phyloP scores from a whole-genome alignment of 2,113 vertebrate genomes.

The Melanerpes aurifrons region DNA sequence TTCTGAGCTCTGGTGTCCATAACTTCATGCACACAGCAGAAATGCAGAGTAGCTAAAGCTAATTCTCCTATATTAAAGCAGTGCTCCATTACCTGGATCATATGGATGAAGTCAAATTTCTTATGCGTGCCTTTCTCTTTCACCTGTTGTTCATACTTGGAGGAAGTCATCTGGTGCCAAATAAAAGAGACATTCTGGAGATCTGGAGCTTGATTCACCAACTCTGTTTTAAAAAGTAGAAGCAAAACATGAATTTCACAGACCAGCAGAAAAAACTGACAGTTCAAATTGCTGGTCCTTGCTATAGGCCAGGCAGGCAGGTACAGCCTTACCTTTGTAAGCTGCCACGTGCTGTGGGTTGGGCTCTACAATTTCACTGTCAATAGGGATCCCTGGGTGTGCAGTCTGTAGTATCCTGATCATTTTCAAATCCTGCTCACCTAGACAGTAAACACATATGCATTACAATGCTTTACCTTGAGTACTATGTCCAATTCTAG shows the following conservation, averaged over 20 bases:
- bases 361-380: slow-evolving; percentile 86
- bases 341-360: slow-evolving; percentile 80
- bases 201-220: slow-evolving; percentile 50
- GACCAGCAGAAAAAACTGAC: background rate
- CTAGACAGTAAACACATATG: slow-evolving; percentile 55
- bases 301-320: background rate
- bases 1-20: background rate
- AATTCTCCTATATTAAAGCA: background rate
- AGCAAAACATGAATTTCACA: background rate
- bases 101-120: slow-evolving; percentile 73
- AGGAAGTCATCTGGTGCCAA: slow-evolving; percentile 68
- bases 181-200: slow-evolving; percentile 65
- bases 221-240: slow-evolving; percentile 24
- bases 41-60: background rate
- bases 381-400: slow-evolving; percentile 76
- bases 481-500: too few relatives aligned
- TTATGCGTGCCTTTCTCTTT: slow-evolving; percentile 44
- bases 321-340: slow-evolving; percentile 76
- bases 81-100: slow-evolving; percentile 65
- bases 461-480: background rate
- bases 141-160: slow-evolving; percentile 43
- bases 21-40: background rate
- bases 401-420: slow-evolving; percentile 76
- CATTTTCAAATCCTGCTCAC: slow-evolving; percentile 85
- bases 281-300: rapidly evolving